phyloP scores from a whole-genome alignment of 2,113 vertebrate species.

The Cynoglossus semilaevis region DNA sequence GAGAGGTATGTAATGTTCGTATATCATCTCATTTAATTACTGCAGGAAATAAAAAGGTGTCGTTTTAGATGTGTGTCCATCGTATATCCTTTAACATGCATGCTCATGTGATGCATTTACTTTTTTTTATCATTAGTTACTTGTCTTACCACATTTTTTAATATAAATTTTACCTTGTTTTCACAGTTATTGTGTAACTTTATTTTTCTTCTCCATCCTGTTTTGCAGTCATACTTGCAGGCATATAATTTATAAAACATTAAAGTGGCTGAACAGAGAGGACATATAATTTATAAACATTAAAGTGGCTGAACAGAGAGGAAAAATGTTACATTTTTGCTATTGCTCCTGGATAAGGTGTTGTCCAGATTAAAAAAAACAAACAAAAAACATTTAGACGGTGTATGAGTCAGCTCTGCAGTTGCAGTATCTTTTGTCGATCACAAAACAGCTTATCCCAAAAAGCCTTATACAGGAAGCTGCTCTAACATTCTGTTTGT shows the following conservation, averaged over 20 bases:
- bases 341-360: constrained; percentile 11
- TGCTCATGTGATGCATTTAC: constrained; percentile 14
- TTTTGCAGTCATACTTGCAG: constrained; percentile 54
- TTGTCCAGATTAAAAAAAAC: constrained; percentile 17
- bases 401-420: constrained; percentile 12
- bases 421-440: constrained; percentile 12
- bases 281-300: constrained; percentile 61
- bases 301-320: constrained; percentile 27
- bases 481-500: constrained; percentile 13
- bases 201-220: constrained; percentile 67
- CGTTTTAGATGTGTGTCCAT: constrained; percentile 19
- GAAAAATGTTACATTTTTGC: constrained; percentile 9
- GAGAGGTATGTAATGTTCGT: constrained; percentile 52
- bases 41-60: constrained; percentile 24
- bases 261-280: constrained; percentile 26
- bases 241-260: constrained; percentile 61
- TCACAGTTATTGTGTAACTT: constrained; percentile 18
- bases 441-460: constrained; percentile 36
- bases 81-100: constrained; percentile 19
- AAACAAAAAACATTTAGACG: constrained; percentile 22
- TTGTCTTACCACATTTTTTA: constrained; percentile 1
- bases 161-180: constrained; percentile 32
- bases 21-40: constrained; percentile 22
- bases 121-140: constrained; percentile 1
- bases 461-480: constrained; percentile 37